Conservation (phyloP, 1,140 invertebrate species). For the Pachyrhynchus sulphureomaculatus region DNA sequence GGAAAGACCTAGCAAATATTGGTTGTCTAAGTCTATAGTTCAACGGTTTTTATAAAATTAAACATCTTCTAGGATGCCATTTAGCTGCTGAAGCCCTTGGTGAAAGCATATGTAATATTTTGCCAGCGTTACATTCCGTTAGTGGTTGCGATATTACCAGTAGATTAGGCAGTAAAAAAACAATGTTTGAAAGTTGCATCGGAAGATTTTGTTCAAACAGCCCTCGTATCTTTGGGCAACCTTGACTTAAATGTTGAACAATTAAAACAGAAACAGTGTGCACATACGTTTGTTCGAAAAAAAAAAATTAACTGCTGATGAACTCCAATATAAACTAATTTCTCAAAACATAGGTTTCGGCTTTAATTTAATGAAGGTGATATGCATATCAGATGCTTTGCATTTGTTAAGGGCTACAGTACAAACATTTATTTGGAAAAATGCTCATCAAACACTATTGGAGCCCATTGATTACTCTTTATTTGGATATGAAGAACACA, state of each 20-base stretch:
- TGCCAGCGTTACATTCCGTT: constrained; percentile 29
- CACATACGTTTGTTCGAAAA: constrained; percentile 32
- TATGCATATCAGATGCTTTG: constrained; percentile 29
- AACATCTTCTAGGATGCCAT: constrained; percentile 33
- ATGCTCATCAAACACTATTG: too few species aligned
- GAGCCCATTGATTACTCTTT: constrained; percentile 26
- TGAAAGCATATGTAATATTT: constrained; percentile 33
- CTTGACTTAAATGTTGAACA: constrained; percentile 26
- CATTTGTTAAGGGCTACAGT: too few species aligned
- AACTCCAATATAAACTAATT: too few species aligned
- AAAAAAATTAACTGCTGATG: too few species aligned
- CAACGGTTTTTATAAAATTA: constrained; percentile 25
- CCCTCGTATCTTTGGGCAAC: constrained; percentile 24
- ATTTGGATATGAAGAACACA: too few species aligned
- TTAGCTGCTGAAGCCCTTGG: constrained; percentile 31
- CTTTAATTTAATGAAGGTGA: too few species aligned
- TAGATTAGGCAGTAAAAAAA: constrained; percentile 17
- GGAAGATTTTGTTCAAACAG: too few species aligned
- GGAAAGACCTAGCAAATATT: constrained; percentile 24
- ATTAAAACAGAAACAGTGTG: too few species aligned
- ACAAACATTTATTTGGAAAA: constrained; percentile 27
- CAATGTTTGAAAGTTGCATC: constrained; percentile 24
- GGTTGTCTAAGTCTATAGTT: constrained; percentile 31
- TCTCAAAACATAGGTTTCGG: constrained; percentile 28
- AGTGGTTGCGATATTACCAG: constrained; percentile 18